Conservation (phyloP, 2,888 invertebrate species). For the Helleia helle region DNA sequence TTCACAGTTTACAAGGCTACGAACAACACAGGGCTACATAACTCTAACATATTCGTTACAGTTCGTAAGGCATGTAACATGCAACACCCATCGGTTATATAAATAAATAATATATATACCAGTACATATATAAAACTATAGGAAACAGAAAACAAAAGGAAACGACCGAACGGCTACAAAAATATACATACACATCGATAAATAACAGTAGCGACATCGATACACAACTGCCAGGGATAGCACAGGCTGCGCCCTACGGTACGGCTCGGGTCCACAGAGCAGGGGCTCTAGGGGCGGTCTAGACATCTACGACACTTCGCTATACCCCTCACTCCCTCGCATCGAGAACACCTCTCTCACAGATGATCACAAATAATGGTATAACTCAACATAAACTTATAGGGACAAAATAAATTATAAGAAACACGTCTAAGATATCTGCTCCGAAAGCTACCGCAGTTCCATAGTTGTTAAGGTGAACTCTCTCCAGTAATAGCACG, state of each 20-base stretch:
- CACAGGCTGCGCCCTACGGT: constrained; percentile 70
- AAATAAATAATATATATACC: constrained; percentile 26
- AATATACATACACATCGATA: constrained; percentile 59
- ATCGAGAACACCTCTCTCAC: constrained; percentile 75
- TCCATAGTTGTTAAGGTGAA: constrained; percentile 30
- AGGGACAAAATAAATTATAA: constrained; percentile 38
- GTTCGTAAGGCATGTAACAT: constrained; percentile 62
- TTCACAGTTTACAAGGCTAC: constrained; percentile 57
- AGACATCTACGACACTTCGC: constrained; percentile 60
- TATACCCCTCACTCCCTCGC: constrained; percentile 73
- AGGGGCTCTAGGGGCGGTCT: constrained; percentile 59
- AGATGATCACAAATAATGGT: constrained; percentile 68
- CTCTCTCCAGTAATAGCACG: constrained; percentile 37
- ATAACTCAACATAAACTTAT: constrained; percentile 59
- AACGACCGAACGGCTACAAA: constrained; percentile 53
- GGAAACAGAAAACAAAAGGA: constrained; percentile 33
- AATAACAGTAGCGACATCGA: constrained; percentile 67
- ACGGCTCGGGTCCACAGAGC: constrained; percentile 59
- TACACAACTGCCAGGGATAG: constrained; percentile 73
- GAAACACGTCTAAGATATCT: constrained; percentile 43
- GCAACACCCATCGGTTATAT: constrained; percentile 68
- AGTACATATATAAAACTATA: constrained; percentile 30
- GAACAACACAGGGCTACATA: constrained; percentile 68
- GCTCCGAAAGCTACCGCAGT: constrained; percentile 37
- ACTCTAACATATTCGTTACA: constrained; percentile 66